phyloP scores from a whole-genome alignment of 2,888 invertebrate species.

The Drosophila parthenogenetica region DNA sequence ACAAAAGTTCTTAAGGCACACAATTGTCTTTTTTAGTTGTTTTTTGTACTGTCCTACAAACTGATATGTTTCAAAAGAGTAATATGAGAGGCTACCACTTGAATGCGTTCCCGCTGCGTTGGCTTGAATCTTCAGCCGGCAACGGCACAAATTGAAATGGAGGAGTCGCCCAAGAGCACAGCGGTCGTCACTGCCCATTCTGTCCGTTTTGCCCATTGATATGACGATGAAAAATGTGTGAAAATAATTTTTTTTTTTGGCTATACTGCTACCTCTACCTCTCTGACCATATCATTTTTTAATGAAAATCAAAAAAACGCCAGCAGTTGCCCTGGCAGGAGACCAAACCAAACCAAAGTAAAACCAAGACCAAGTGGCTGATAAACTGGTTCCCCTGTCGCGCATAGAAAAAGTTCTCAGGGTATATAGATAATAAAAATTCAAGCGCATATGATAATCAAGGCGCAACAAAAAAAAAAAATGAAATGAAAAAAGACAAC shows the following conservation, averaged over 20 bases:
- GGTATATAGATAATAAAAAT: conserved; percentile 84
- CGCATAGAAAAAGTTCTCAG: conserved; percentile 84
- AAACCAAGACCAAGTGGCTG: conserved; percentile 66
- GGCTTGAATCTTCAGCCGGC: conserved; percentile 47
- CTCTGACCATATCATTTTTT: conserved; percentile 61
- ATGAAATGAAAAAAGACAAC: not conserved
- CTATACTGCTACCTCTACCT: conserved; percentile 48
- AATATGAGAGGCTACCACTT: conserved; percentile 39
- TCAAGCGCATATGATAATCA: conserved; percentile 82
- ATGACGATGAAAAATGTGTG: conserved; percentile 84
- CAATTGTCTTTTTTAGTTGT: conserved; percentile 38
- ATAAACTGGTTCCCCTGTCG: conserved; percentile 70
- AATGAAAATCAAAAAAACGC: conserved; percentile 60
- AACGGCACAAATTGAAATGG: conserved; percentile 65
- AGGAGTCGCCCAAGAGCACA: conserved; percentile 73
- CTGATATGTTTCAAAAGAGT: conserved; percentile 34
- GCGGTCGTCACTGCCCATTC: conserved; percentile 74
- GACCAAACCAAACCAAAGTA: conserved; percentile 40
- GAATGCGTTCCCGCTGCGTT: conserved; percentile 57
- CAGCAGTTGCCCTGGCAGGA: conserved; percentile 70
- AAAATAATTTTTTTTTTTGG: conserved; percentile 80
- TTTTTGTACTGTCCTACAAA: conserved; percentile 69
- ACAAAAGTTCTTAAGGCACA: conserved; percentile 62
- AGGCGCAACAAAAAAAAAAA: conserved; percentile 60
- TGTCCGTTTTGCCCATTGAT: conserved; percentile 49